Evolutionary conservation across 2,888 invertebrate species (phyloP), one percentile per base, ranked within the genome.

Genomic region (Syrista parreyssii): DNA sequence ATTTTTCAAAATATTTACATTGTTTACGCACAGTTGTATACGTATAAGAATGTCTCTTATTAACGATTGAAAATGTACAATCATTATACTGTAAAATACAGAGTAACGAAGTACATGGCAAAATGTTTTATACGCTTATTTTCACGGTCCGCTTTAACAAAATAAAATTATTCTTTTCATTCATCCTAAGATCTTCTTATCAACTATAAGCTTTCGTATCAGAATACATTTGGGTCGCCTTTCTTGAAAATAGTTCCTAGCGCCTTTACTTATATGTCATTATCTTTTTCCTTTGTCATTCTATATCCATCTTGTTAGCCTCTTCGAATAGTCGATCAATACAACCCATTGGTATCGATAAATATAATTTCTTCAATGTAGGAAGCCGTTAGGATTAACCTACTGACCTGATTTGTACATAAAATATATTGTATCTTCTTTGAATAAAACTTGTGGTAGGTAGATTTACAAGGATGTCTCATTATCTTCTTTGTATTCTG

Each of bases 341-440:
- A 55, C 1, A 23, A 23, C 40, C 40, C 23, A 55, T 55, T 9
- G 40, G 23, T 55, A 55, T 55, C 23, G 40, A 55, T 55, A 1
- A 55, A 55, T 55, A 55, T 55, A 55, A 55, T 55, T 55, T 23
- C 40, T 55, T 23, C 2, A 23, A 23, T 23, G 23, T 6, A 55
- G 40, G 40, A 55, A 55, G 40, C 40, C 23, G 32, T 73, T 73
- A 79, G 77, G 71, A 75, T 77, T 80, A 80, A 77, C 80, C 80
- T 76, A 80, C 79, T 80, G 76, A 80, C 80, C 80, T 75, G 75
- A 79, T 79, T 80, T 74, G 71, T 73, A 75, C 31, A 4, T 55
- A 23, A 55, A 55, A 23, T 23, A 15, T 23, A 55, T 55, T 55
- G 2, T 55, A 23, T 55, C 23, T 55, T 55, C 40, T 9, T 23